Conservation (phyloP, 2,888 invertebrate species). For the Cybosia mesomella region DNA sequence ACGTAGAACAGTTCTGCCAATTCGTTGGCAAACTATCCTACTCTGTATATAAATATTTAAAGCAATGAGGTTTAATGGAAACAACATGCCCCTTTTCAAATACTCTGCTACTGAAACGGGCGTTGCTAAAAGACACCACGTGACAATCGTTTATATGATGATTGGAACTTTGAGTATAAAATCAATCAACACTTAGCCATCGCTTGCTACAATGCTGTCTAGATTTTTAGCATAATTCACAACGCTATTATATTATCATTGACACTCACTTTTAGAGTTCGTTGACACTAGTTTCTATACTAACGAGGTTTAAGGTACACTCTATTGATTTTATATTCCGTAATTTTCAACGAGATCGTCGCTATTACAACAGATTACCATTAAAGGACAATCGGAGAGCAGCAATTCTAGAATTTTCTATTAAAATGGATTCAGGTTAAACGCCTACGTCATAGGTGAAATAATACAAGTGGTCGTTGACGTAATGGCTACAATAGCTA, state of each 20-base stretch:
- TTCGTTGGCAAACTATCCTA: background rate
- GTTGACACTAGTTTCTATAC: too few relatives aligned
- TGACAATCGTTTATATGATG: background rate
- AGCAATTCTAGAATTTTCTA: conserved; percentile 6
- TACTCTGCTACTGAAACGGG: conserved; percentile 31
- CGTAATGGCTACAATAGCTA: background rate
- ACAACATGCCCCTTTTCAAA: conserved; percentile 57
- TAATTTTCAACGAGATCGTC: background rate
- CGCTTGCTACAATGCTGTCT: background rate
- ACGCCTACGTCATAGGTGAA: conserved; percentile 26
- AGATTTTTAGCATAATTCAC: too few relatives aligned
- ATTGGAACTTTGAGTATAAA: background rate
- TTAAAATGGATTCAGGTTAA: conserved; percentile 37
- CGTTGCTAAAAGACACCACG: background rate
- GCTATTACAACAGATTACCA: conserved; percentile 20
- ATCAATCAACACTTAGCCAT: background rate
- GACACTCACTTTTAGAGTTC: too few relatives aligned
- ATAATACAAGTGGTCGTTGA: background rate
- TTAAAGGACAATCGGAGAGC: background rate
- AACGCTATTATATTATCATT: too few relatives aligned
- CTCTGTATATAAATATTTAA: conserved; percentile 30
- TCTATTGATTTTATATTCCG: background rate
- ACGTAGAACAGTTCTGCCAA: background rate
- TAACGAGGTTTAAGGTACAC: too few relatives aligned
- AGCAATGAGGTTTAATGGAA: conserved; percentile 59